Percentiles rank a stretch among this genome's conserved stretches.
These are phyloP conservation scores for Takifugu ocellatus DNA, from an alignment of 2,797 vertebrate species.

Conservation along the genomic window DNA sequence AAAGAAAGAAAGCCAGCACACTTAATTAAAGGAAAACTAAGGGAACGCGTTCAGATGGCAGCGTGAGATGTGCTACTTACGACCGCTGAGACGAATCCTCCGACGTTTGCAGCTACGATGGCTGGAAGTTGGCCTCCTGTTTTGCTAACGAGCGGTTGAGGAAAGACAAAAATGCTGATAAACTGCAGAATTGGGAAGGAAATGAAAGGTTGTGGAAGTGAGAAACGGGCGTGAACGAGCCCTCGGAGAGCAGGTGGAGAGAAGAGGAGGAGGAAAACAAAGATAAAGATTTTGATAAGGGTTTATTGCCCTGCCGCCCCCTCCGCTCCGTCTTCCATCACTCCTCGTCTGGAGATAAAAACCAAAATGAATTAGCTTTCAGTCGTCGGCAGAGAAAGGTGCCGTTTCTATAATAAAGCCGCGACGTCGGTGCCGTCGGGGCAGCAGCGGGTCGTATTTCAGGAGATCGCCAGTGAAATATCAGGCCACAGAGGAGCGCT, in stretches of 20 bases:
- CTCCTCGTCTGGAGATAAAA: slow-evolving; percentile 38
- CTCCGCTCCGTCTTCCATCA: slow-evolving; percentile 23
- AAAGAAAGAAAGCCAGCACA: not conserved
- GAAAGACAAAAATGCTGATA: slow-evolving; percentile 36
- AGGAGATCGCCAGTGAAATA: not conserved
- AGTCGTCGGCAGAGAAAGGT: slow-evolving; percentile 43
- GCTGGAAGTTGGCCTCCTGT: slow-evolving; percentile 17
- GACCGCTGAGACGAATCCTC: too few species aligned
- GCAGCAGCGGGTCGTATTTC: slow-evolving; percentile 15
- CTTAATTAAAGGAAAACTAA: slow-evolving; percentile 8
- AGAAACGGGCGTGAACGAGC: slow-evolving; percentile 44
- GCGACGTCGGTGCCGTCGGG: slow-evolving; percentile 25
- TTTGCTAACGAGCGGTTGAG: slow-evolving; percentile 24
- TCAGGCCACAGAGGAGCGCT: slow-evolving; percentile 8
- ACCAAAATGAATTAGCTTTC: slow-evolving; percentile 47
- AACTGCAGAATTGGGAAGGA: slow-evolving; percentile 19
- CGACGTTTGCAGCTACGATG: slow-evolving; percentile 6
- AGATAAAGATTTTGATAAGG: slow-evolving; percentile 61
- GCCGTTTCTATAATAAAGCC: slow-evolving; percentile 30
- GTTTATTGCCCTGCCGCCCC: slow-evolving; percentile 37
- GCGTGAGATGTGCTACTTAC: slow-evolving; percentile 5
- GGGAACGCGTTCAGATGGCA: slow-evolving; percentile 7
- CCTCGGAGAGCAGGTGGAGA: slow-evolving; percentile 43
- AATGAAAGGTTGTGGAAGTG: slow-evolving; percentile 38
- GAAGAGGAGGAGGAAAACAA: slow-evolving; percentile 43